These are phyloP conservation scores for Sebastes iracundus DNA, from an alignment of 2,797 vertebrate species.

Conservation along the genomic window DNA sequence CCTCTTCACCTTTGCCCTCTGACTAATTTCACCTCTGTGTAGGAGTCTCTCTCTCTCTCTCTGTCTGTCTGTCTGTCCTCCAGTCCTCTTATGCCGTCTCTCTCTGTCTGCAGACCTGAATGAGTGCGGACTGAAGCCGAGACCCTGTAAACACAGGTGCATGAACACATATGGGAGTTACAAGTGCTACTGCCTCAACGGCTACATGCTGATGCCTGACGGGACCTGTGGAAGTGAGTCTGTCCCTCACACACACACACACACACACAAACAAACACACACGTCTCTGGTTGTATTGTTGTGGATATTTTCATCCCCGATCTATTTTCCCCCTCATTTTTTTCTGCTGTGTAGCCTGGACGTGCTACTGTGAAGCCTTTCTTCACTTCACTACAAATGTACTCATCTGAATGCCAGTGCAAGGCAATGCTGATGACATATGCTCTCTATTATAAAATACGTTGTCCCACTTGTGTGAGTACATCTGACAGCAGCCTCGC, in stretches of 20 bases:
- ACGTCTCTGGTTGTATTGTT: neutral
- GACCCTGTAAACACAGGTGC: constrained; percentile 95
- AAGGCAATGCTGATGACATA: constrained; percentile 22
- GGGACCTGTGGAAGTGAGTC: constrained; percentile 93
- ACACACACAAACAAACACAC: neutral
- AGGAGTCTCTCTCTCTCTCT: neutral
- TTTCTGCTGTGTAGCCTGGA: constrained; percentile 3
- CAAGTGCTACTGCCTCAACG: constrained; percentile 97
- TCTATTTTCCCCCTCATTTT: constrained; percentile 1
- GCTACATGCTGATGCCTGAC: constrained; percentile 93
- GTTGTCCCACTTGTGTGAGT: constrained; percentile 16
- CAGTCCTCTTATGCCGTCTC: constrained; percentile 21
- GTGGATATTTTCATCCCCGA: neutral
- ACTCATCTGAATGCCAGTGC: constrained; percentile 6
- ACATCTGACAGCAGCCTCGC: constrained; percentile 45
- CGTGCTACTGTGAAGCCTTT: neutral
- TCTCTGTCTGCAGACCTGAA: constrained; percentile 89
- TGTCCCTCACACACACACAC: constrained; percentile 1
- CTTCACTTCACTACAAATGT: constrained; percentile 6
- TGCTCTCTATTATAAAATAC: constrained; percentile 29
- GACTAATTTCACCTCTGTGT: constrained; percentile 47
- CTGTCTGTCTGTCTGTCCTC: neutral
- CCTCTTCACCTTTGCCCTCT: constrained; percentile 69
- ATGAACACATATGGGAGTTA: constrained; percentile 97
- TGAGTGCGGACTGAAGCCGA: constrained; percentile 94